Percentiles rank a stretch among this genome's conserved stretches.
Evolutionary conservation across 2,888 invertebrate species (phyloP).

Genomic region (Autographa pulchrina): DNA sequence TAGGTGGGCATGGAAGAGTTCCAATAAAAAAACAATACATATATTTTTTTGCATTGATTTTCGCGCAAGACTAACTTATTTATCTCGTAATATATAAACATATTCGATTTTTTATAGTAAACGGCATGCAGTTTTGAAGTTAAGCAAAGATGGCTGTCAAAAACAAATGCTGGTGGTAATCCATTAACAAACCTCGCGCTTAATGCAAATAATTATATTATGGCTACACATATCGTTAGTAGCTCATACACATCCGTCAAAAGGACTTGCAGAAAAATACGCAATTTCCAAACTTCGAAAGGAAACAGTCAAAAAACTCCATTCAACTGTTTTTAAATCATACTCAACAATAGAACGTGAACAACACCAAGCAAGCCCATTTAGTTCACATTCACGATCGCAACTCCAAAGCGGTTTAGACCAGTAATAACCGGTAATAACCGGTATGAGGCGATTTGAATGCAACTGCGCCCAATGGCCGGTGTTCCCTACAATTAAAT

Average conservation of each 20-base stretch:
- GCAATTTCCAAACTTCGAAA: neutral
- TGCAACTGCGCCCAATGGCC: constrained; percentile 67
- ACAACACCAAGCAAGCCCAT: neutral
- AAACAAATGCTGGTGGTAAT: too few relatives aligned
- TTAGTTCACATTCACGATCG: constrained; percentile 42
- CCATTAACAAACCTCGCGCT: too few relatives aligned
- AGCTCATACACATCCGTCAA: too few relatives aligned
- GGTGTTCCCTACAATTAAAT: constrained; percentile 75
- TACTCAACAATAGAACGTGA: neutral
- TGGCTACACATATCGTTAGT: too few relatives aligned
- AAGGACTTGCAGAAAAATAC: neutral
- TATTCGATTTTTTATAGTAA: too few relatives aligned
- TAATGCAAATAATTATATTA: too few relatives aligned
- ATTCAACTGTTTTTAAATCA: neutral
- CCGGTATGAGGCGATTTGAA: constrained; percentile 68
- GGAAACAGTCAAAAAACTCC: neutral
- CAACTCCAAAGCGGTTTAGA: constrained; percentile 53
- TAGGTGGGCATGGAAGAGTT: neutral
- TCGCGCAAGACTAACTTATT: too few relatives aligned
- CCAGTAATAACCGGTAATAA: constrained; percentile 63
- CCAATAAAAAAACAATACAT: too few relatives aligned
- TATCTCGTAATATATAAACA: too few relatives aligned
- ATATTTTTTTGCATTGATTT: too few relatives aligned
- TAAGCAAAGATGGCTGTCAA: too few relatives aligned
- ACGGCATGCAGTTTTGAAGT: too few relatives aligned